phyloP scores from a whole-genome alignment of 2,797 vertebrate genomes.

The Remorina albescens region DNA sequence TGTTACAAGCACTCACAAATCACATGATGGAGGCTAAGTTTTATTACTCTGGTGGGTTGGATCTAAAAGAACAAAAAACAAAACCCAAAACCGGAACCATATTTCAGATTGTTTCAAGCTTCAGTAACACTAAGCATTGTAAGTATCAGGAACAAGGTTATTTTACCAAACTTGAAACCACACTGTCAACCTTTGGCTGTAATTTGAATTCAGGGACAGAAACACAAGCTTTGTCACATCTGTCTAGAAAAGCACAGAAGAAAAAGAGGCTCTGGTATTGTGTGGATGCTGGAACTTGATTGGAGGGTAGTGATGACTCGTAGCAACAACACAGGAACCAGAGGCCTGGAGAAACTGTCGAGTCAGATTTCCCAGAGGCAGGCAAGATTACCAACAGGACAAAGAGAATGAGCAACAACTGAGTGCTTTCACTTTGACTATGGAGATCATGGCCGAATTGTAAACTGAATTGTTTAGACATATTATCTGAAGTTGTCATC shows the following conservation, averaged over 20 bases:
- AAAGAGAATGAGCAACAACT: constrained; percentile 53
- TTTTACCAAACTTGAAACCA: neutral
- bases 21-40: neutral
- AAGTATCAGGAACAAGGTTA: neutral
- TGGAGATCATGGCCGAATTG: neutral
- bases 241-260: neutral
- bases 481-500: neutral
- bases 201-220: neutral
- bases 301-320: constrained; percentile 34
- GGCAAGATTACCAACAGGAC: constrained; percentile 39
- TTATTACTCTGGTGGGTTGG: neutral
- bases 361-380: constrained; percentile 70
- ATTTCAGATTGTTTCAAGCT: neutral
- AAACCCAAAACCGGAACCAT: neutral
- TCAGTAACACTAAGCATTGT: neutral
- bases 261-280: neutral
- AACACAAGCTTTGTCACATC: neutral
- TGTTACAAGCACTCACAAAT: neutral
- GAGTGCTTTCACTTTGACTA: constrained; percentile 24
- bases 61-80: too few species aligned
- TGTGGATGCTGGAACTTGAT: constrained; percentile 1
- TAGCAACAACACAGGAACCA: constrained; percentile 41
- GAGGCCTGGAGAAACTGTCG: constrained; percentile 68
- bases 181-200: neutral
- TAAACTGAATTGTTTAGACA: neutral